These are phyloP conservation scores for Teleopsis dalmanni DNA, from an alignment of 1,140 invertebrate genomes.

Conservation along the genomic window DNA sequence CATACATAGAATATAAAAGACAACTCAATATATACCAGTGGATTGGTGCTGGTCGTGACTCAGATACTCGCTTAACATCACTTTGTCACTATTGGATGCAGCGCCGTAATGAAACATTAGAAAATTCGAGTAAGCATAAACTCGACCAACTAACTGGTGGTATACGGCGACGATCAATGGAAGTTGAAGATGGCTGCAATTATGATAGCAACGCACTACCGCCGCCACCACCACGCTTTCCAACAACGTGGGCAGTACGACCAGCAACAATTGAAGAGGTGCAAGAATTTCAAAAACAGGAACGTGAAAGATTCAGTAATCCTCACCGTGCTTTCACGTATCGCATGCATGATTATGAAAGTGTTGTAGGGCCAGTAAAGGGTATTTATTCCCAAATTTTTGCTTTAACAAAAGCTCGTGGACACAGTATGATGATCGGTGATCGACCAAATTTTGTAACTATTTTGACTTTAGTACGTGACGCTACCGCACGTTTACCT, in stretches of 20 bases:
- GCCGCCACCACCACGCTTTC: constrained; percentile 57
- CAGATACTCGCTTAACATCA: constrained; percentile 66
- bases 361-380: constrained; percentile 83
- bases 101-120: constrained; percentile 47
- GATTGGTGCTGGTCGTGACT: constrained; percentile 91
- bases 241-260: constrained; percentile 71
- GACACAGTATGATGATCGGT: constrained; percentile 73
- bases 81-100: constrained; percentile 72
- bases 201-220: constrained; percentile 17
- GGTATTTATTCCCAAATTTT: constrained; percentile 65
- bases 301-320: constrained; percentile 65
- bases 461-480: constrained; percentile 81
- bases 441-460: constrained; percentile 86
- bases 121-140: not conserved
- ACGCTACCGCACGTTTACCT: constrained; percentile 85
- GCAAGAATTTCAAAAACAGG: constrained; percentile 63
- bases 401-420: constrained; percentile 55
- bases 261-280: constrained; percentile 71
- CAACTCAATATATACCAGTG: constrained; percentile 71
- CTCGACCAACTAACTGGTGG: not conserved
- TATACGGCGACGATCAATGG: not conserved
- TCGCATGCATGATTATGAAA: constrained; percentile 74
- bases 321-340: constrained; percentile 84
- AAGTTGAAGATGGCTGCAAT: constrained; percentile 3
- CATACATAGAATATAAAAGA: constrained; percentile 84